Conservation (phyloP, 2,797 vertebrate species). For the Champsocephalus gunnari region DNA sequence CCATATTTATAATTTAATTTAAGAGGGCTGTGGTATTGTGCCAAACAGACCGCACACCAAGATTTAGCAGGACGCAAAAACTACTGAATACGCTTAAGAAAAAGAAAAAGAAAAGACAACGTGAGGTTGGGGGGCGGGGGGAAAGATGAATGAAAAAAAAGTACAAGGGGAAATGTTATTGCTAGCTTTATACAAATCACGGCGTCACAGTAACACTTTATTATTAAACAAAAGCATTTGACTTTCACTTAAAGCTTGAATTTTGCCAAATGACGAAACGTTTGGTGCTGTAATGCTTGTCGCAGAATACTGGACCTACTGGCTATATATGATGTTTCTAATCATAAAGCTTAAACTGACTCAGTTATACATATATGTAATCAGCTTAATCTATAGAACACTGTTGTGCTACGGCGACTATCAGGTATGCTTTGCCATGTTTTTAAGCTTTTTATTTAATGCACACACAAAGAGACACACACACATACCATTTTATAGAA, state of each 20-base stretch:
- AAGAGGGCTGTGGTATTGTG: constrained; percentile 87
- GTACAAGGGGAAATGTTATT: constrained; percentile 84
- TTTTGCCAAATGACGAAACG: constrained; percentile 90
- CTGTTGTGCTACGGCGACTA: constrained; percentile 88
- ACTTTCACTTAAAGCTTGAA: constrained; percentile 92
- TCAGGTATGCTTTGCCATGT: constrained; percentile 89
- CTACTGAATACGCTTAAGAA: constrained; percentile 86
- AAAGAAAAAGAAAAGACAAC: constrained; percentile 10
- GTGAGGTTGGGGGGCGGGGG: constrained; percentile 54
- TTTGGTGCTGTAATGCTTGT: constrained; percentile 91
- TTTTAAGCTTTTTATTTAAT: constrained; percentile 81
- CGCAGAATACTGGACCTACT: constrained; percentile 90
- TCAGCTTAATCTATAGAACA: constrained; percentile 89
- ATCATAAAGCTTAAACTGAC: constrained; percentile 87
- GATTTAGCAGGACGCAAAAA: constrained; percentile 87
- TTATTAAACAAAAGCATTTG: constrained; percentile 85
- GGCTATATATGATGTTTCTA: constrained; percentile 89
- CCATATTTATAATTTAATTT: constrained; percentile 91
- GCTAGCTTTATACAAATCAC: constrained; percentile 91
- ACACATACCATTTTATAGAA: constrained; percentile 75
- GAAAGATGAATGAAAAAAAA: constrained; percentile 46
- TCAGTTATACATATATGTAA: constrained; percentile 88
- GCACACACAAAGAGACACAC: constrained; percentile 57
- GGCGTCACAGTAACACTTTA: constrained; percentile 89
- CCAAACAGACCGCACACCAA: constrained; percentile 91